A percentile compares a stretch with the other conserved stretches of the same genome.
Evolutionary conservation across 2,888 invertebrate species (phyloP).

Genomic region (Hofmannophila pseudospretella): DNA sequence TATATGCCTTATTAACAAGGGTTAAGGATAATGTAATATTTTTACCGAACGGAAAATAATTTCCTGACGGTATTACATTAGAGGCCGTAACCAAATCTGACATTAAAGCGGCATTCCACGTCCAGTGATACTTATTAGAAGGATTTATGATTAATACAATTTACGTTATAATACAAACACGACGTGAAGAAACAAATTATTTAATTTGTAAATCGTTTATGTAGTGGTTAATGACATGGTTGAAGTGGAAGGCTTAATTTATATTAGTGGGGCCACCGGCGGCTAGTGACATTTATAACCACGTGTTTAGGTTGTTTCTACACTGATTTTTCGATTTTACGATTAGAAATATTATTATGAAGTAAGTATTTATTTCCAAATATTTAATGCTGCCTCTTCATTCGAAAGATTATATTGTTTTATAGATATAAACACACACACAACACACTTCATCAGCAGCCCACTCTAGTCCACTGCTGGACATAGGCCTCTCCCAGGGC

Average conservation of each 20-base stretch:
- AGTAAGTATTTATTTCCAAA: no score
- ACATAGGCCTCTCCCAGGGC: no score
- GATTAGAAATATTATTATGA: no score
- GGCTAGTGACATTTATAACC: constrained; percentile 44
- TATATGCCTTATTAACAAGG: constrained; percentile 22
- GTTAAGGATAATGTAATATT: constrained; percentile 12
- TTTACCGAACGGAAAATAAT: constrained; percentile 11
- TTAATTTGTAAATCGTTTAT: constrained; percentile 68
- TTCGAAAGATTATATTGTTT: no score
- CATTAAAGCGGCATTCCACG: constrained; percentile 58
- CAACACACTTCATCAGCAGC: no score
- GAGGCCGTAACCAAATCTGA: constrained; percentile 66
- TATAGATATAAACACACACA: no score
- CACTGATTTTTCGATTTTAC: neutral
- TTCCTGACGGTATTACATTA: constrained; percentile 52
- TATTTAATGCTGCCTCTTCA: no score
- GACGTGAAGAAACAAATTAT: constrained; percentile 61
- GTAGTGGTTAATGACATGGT: constrained; percentile 58
- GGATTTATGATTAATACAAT: constrained; percentile 68
- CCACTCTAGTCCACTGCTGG: no score
- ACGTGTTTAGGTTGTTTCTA: constrained; percentile 39
- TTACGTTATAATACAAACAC: constrained; percentile 67
- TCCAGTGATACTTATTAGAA: constrained; percentile 60
- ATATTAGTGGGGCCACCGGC: constrained; percentile 36
- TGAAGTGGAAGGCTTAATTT: constrained; percentile 46